Base-by-base conservation (phyloP, 2,888 invertebrate species). In the Zaprionus bogoriensis region DNA sequence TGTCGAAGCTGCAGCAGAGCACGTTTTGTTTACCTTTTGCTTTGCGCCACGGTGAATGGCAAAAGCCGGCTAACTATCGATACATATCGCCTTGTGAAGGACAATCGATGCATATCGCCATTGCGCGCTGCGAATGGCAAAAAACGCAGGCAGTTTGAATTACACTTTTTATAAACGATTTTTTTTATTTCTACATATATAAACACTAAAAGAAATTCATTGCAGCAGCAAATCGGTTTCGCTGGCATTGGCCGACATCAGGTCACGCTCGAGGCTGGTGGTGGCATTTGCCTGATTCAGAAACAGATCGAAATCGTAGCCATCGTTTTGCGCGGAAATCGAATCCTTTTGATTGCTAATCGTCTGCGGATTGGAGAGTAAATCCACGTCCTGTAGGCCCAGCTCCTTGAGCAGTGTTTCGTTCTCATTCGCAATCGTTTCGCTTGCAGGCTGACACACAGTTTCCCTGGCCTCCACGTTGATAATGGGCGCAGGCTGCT, bases 371-470 rank as follows among this genome's bases (percentile, higher is more conserved):
- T 77, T 80, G 2, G 85, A 65, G 17, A 77, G 70, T 17, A 91
- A 74, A 70, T 91, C 91, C 0, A 92, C 91, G 59, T 93, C 93
- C 1, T 92, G 92, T 23, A 94, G 75, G 0, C 94, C 94, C 7
- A 94, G 87, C 77, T 94, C 94, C 32, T 92, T 92, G 51, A 94
- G 82, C 19, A 94, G 89, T 38, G 71, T 70, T 27, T 89, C 87
- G 27, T 75, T 72, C 4, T 80, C 73, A 39, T 32, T 61, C 10
- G 60, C 57, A 19, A 51, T 62, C 5, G 61, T 36, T 3, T 66
- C 68, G 0, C 28, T 23, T 7, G 36, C 14, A 22, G 57, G 0
- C 7, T 17, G 27, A 22, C 4, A 14, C 6, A 46, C 12, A 4
- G 27, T 3, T n/a, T 69, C 68, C 44, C 78, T 73, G 9, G 52